Percentiles rank a stretch among this genome's conserved stretches.
These are phyloP conservation scores for Dicerorhinus sumatrensis DNA, from an alignment of 2,113 vertebrate species.

Conservation along the genomic window DNA sequence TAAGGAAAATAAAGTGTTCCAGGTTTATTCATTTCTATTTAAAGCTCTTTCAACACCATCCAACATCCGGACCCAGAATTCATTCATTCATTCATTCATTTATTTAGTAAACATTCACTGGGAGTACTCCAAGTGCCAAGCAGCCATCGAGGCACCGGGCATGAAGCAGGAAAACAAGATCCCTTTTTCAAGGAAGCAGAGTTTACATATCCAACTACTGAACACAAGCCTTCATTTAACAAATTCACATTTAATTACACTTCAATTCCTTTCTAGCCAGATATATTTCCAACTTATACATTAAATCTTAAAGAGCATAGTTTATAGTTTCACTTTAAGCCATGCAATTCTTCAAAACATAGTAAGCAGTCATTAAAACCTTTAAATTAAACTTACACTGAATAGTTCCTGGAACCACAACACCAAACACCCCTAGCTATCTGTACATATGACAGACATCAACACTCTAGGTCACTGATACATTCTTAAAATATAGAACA, in stretches of 20 bases:
- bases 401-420: neutral
- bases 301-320: neutral
- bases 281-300: neutral
- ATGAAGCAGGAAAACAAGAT: neutral
- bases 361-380: neutral
- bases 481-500: neutral
- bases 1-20: conserved; percentile 52
- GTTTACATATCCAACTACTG: neutral
- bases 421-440: neutral
- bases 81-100: neutral
- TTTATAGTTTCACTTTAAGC: neutral
- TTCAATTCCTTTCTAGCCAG: conserved; percentile 6
- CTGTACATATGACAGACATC: neutral
- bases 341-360: neutral
- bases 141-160: neutral
- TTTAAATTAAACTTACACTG: conserved; percentile 23
- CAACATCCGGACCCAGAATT: neutral
- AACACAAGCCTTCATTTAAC: neutral
- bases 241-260: conserved; percentile 13
- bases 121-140: neutral
- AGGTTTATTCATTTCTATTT: neutral
- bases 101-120: neutral
- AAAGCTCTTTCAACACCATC: neutral
- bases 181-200: neutral
- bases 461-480: neutral